A percentile compares a stretch with the other conserved stretches of the same genome.
These are phyloP conservation scores for Dicrostonyx torquatus DNA, from an alignment of 2,797 vertebrate species.

Conservation along the genomic window DNA sequence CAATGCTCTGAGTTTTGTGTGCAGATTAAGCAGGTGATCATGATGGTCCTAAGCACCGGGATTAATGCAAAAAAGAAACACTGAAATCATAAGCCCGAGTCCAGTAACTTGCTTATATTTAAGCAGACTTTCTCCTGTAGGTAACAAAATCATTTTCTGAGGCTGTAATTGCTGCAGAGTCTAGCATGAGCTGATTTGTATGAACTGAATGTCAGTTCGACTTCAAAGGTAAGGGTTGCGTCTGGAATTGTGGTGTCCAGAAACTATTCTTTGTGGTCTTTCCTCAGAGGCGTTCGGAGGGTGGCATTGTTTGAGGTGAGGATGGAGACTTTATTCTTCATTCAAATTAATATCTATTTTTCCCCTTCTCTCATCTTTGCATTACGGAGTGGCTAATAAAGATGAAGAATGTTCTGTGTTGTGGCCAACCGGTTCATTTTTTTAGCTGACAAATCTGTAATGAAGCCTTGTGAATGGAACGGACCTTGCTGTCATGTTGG, in stretches of 20 bases:
- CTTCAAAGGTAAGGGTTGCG: neutral
- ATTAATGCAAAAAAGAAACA: neutral
- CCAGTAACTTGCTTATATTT: neutral
- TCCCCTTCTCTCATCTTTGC: neutral
- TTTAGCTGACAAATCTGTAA: slow-evolving; percentile 26
- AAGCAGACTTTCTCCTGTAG: neutral
- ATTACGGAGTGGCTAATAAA: neutral
- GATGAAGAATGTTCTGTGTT: neutral
- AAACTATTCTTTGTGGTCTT: neutral
- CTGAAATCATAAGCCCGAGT: neutral
- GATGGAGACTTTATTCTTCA: neutral
- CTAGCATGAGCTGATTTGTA: neutral
- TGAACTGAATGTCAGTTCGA: neutral
- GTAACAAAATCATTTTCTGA: neutral
- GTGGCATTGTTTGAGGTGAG: neutral
- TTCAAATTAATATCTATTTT: neutral
- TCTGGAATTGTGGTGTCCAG: neutral
- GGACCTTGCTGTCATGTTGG: slow-evolving; percentile 67
- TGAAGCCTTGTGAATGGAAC: slow-evolving; percentile 70
- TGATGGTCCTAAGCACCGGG: neutral
- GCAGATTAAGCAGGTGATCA: neutral
- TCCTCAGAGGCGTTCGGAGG: neutral
- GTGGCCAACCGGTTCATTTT: neutral
- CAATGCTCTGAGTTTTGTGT: neutral
- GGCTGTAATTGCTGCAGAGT: neutral